Evolutionary conservation across 2,888 invertebrate genomes (phyloP).

Genomic region (Drosophila aldrichi): DNA sequence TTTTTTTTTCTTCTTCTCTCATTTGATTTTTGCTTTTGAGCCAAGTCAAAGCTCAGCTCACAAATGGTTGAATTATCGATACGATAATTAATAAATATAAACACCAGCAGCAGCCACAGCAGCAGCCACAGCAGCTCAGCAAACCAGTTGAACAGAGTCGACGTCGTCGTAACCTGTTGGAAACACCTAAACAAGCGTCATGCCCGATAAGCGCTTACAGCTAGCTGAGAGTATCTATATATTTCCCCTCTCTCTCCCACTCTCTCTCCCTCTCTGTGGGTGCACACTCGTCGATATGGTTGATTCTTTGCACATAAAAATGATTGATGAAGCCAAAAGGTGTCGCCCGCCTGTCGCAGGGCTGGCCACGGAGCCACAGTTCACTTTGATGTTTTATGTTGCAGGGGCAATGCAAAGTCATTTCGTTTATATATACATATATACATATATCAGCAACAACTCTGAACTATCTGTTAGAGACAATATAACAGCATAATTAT

Average conservation of each 20-base stretch:
- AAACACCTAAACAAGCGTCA: conserved; percentile 68
- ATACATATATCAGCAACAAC: neutral
- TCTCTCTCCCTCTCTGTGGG: neutral
- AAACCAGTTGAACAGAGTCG: conserved; percentile 64
- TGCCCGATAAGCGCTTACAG: conserved; percentile 71
- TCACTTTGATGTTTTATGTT: conserved; percentile 49
- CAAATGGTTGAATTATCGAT: conserved; percentile 68
- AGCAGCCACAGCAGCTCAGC: conserved; percentile 21
- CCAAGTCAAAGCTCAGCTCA: conserved; percentile 38
- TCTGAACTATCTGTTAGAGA: neutral
- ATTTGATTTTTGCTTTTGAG: conserved; percentile 17
- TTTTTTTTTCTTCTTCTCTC: conserved; percentile 5
- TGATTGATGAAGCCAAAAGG: conserved; percentile 72
- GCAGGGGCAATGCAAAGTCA: conserved; percentile 12
- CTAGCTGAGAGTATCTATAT: conserved; percentile 26
- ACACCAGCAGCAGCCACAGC: conserved; percentile 24
- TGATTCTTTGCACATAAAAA: conserved; percentile 31
- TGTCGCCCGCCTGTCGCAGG: conserved; percentile 42
- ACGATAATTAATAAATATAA: conserved; percentile 77
- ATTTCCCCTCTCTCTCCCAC: no score
- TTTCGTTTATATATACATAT: neutral
- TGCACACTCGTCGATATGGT: conserved; percentile 26
- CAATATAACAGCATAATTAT: conserved; percentile 4
- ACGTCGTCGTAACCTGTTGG: conserved; percentile 54
- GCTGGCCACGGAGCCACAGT: neutral